Evolutionary conservation across 2,113 vertebrate genomes (phyloP).

Genomic region (Epinephelus moara): DNA sequence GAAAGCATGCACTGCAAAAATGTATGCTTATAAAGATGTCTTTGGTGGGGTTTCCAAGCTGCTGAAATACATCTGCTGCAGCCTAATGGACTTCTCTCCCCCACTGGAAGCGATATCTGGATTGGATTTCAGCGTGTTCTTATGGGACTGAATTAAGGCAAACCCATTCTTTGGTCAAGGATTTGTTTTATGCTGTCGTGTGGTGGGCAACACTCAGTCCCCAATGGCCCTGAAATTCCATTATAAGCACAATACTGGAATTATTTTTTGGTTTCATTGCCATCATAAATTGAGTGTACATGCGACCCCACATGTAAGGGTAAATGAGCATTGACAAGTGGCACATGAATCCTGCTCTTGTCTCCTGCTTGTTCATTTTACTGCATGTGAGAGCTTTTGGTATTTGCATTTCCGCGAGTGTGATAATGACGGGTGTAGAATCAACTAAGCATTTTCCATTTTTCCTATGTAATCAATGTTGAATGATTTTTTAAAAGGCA

Average conservation of each 20-base stretch:
- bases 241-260: conserved; percentile 47
- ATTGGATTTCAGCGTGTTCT: conserved; percentile 41
- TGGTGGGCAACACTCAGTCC: conserved; percentile 42
- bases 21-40: conserved; percentile 73
- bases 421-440: conserved; percentile 52
- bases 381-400: not conserved
- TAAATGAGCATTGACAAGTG: conserved; percentile 48
- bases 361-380: conserved; percentile 43
- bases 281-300: conserved; percentile 48
- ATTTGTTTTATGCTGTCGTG: conserved; percentile 58
- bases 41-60: conserved; percentile 64
- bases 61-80: conserved; percentile 68
- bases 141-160: conserved; percentile 62
- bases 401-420: conserved; percentile 58
- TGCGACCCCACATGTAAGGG: conserved; percentile 25
- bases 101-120: conserved; percentile 38
- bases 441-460: conserved; percentile 65
- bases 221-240: conserved; percentile 37
- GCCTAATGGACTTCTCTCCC: conserved; percentile 66
- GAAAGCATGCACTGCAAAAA: conserved; percentile 83
- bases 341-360: conserved; percentile 44
- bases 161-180: conserved; percentile 52
- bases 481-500: conserved; percentile 63
- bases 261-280: conserved; percentile 58
- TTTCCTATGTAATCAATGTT: conserved; percentile 73